Percentiles rank a stretch among this genome's conserved stretches.
Evolutionary conservation across 2,888 invertebrate genomes (phyloP).

Genomic region (Barypeithes pellucidus): DNA sequence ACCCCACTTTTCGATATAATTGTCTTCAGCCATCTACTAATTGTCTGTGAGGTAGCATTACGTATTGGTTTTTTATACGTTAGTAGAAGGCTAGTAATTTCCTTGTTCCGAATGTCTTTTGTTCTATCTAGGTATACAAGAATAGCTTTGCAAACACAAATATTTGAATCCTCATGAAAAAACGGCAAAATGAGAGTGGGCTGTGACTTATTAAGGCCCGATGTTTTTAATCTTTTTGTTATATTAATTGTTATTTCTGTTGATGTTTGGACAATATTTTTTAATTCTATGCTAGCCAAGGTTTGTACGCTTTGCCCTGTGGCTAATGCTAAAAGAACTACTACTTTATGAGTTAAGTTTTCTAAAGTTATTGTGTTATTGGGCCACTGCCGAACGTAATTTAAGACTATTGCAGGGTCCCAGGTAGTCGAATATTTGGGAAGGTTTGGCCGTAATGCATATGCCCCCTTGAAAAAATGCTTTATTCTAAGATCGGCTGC

Average conservation of each 20-base stretch:
- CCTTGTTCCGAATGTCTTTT: slow-evolving; percentile 12
- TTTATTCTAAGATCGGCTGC: no score
- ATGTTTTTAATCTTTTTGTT: slow-evolving; percentile 25
- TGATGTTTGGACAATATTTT: no score
- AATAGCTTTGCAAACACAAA: slow-evolving; percentile 11
- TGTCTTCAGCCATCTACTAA: no score
- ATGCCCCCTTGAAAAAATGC: neutral
- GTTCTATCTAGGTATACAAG: slow-evolving; percentile 9
- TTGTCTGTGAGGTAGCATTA: slow-evolving; percentile 20
- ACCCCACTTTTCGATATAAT: no score
- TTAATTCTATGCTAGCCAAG: slow-evolving; percentile 25
- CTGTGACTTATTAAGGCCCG: neutral
- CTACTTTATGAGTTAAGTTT: no score
- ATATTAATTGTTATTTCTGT: no score
- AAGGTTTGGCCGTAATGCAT: slow-evolving; percentile 8
- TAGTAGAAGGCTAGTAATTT: slow-evolving; percentile 17
- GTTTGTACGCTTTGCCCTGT: slow-evolving; percentile 44
- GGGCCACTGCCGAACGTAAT: slow-evolving; percentile 16
- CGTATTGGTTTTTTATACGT: slow-evolving; percentile 27
- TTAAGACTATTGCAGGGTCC: slow-evolving; percentile 42
- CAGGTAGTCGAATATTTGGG: no score
- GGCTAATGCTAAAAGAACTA: no score
- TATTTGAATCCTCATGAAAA: slow-evolving; percentile 14
- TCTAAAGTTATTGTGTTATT: slow-evolving; percentile 32
- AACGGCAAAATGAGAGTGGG: slow-evolving; percentile 11